phyloP scores from a whole-genome alignment of 1,140 invertebrate genomes.

The Orussus abietinus region DNA sequence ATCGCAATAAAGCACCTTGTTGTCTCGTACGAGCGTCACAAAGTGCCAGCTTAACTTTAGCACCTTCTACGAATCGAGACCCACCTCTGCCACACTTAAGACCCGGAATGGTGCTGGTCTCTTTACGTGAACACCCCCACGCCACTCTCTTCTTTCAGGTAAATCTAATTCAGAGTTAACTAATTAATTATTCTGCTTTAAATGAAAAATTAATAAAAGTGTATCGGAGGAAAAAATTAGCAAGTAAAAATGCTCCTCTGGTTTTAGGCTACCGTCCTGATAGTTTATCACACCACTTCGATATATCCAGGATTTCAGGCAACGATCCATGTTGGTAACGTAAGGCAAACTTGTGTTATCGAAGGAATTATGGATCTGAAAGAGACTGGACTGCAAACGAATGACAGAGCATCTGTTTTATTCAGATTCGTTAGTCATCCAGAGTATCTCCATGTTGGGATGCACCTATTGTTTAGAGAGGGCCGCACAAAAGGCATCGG shows the following conservation, averaged over 20 bases:
- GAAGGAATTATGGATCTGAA: slow-evolving; percentile 62
- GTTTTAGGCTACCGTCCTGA: slow-evolving; percentile 76
- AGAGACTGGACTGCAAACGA: slow-evolving; percentile 64
- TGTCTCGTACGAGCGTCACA: slow-evolving; percentile 84
- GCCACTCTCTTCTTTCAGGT: slow-evolving; percentile 79
- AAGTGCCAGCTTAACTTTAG: slow-evolving; percentile 83
- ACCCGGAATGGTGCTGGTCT: slow-evolving; percentile 79
- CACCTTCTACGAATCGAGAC: slow-evolving; percentile 48
- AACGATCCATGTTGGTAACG: slow-evolving; percentile 91
- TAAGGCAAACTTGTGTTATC: slow-evolving; percentile 89
- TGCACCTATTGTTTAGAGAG: slow-evolving; percentile 83
- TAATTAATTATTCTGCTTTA: not conserved
- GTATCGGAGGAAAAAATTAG: not conserved
- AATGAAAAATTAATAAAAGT: not conserved
- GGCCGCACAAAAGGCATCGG: slow-evolving; percentile 88
- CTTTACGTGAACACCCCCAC: slow-evolving; percentile 54
- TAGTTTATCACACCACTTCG: slow-evolving; percentile 78
- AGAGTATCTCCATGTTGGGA: slow-evolving; percentile 86
- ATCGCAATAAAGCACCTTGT: slow-evolving; percentile 87
- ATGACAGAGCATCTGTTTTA: slow-evolving; percentile 80
- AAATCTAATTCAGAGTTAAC: slow-evolving; percentile 13
- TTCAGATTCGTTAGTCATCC: slow-evolving; percentile 88
- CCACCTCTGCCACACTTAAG: slow-evolving; percentile 62
- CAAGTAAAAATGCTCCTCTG: slow-evolving; percentile 19
- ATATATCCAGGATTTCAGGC: slow-evolving; percentile 89